These are phyloP conservation scores for Drosophila tanythrix DNA, from an alignment of 2,888 invertebrate genomes.

Conservation along the genomic window DNA sequence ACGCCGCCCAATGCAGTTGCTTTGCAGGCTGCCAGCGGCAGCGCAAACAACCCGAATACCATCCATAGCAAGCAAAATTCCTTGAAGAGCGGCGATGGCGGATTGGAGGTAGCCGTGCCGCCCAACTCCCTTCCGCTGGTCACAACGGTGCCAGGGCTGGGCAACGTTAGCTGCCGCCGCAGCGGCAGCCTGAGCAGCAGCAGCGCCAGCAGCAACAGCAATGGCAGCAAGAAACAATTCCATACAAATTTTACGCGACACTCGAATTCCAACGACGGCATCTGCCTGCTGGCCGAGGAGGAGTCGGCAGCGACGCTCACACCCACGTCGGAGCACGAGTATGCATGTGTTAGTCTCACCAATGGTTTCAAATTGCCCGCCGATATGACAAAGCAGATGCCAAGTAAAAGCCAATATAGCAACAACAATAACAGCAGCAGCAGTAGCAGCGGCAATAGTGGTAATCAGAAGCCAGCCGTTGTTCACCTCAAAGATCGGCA, in stretches of 20 bases:
- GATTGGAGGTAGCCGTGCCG: slow-evolving; percentile 61
- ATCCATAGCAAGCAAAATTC: slow-evolving; percentile 79
- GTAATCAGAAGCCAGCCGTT: background rate
- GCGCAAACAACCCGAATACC: slow-evolving; percentile 17
- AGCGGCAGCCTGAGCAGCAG: slow-evolving; percentile 80
- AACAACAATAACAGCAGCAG: slow-evolving; percentile 40
- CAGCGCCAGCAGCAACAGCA: slow-evolving; percentile 74
- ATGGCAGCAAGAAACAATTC: slow-evolving; percentile 78
- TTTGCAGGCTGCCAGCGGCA: slow-evolving; percentile 30
- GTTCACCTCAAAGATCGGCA: slow-evolving; percentile 8
- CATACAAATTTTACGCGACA: slow-evolving; percentile 81
- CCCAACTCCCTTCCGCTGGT: slow-evolving; percentile 75
- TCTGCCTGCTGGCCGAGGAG: slow-evolving; percentile 81
- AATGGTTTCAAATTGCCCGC: slow-evolving; percentile 74
- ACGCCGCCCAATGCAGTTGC: slow-evolving; percentile 74
- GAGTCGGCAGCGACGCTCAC: slow-evolving; percentile 81
- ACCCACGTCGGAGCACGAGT: slow-evolving; percentile 80
- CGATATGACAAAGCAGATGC: slow-evolving; percentile 52
- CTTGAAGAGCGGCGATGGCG: slow-evolving; percentile 64
- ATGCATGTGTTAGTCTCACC: slow-evolving; percentile 66
- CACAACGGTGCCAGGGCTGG: slow-evolving; percentile 61
- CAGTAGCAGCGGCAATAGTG: slow-evolving; percentile 8
- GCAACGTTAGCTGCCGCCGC: slow-evolving; percentile 60
- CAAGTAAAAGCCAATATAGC: slow-evolving; percentile 31
- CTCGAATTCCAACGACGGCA: slow-evolving; percentile 82